Conservation (phyloP, 2,113 vertebrate genomes). For the Camelus dromedarius region DNA sequence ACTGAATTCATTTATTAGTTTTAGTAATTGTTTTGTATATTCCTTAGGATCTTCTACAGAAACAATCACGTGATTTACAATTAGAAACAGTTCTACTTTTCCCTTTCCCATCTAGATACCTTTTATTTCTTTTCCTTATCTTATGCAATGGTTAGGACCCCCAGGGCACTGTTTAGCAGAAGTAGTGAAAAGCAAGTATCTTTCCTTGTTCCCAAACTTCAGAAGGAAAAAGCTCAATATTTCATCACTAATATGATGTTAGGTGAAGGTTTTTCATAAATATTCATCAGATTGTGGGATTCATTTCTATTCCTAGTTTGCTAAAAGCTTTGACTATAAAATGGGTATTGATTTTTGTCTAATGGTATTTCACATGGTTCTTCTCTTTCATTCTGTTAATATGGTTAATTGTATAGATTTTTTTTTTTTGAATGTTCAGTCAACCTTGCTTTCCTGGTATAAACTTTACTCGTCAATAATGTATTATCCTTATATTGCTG, state of each 20-base stretch:
- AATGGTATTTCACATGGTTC: too few species aligned
- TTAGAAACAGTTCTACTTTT: background rate
- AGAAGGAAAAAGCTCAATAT: background rate
- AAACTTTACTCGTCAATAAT: too few species aligned
- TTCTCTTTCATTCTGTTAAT: too few species aligned
- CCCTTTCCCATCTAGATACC: background rate
- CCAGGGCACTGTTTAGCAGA: background rate
- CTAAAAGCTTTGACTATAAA: too few species aligned
- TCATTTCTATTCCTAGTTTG: too few species aligned
- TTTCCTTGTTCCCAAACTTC: background rate
- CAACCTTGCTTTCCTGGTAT: too few species aligned
- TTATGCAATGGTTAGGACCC: background rate
- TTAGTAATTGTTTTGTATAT: background rate
- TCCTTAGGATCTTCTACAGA: background rate
- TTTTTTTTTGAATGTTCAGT: too few species aligned
- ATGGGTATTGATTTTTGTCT: too few species aligned
- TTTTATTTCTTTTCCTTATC: background rate
- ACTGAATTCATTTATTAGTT: background rate
- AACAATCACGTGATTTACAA: background rate
- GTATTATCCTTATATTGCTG: too few species aligned
- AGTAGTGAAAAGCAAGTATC: background rate
- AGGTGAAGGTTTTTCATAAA: conserved; percentile 4
- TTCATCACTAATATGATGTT: background rate
- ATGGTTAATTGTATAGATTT: too few species aligned
- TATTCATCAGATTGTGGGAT: background rate